Evolutionary conservation across 2,797 vertebrate genomes (phyloP).

Genomic region (Cossypha niveicapilla): DNA sequence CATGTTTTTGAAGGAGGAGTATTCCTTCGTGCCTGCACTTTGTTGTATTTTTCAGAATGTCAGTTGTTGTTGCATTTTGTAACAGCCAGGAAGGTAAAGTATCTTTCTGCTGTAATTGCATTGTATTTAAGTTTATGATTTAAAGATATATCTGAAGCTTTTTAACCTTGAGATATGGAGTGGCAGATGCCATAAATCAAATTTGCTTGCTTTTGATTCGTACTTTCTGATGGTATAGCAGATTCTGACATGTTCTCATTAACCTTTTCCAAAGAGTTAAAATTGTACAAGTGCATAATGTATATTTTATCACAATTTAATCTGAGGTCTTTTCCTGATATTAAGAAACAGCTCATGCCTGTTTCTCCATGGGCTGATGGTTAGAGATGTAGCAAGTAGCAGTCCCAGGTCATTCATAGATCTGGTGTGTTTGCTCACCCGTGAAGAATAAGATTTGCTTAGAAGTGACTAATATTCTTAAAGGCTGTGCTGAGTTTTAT

Average conservation of each 20-base stretch:
- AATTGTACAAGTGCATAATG: constrained; percentile 56
- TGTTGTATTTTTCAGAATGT: constrained; percentile 59
- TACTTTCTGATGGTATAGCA: constrained; percentile 57
- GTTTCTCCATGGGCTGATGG: constrained; percentile 52
- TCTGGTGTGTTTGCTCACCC: constrained; percentile 34
- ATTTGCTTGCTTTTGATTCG: constrained; percentile 50
- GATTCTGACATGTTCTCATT: constrained; percentile 67
- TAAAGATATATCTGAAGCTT: constrained; percentile 58
- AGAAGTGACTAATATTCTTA: constrained; percentile 34
- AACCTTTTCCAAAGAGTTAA: constrained; percentile 66
- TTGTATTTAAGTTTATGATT: constrained; percentile 47
- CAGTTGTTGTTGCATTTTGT: constrained; percentile 48
- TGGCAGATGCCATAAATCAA: constrained; percentile 61
- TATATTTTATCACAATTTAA: constrained; percentile 65
- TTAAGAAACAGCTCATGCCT: constrained; percentile 59
- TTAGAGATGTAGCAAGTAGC: constrained; percentile 59
- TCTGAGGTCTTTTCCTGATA: constrained; percentile 45
- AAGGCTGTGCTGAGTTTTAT: background rate
- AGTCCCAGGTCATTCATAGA: constrained; percentile 50
- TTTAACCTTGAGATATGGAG: constrained; percentile 65
- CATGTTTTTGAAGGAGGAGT: constrained; percentile 48
- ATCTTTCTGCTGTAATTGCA: constrained; percentile 34
- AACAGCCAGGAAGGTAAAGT: constrained; percentile 55
- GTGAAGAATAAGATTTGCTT: constrained; percentile 49
- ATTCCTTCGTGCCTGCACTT: constrained; percentile 21